Evolutionary conservation across 2,113 vertebrate genomes (phyloP).

Genomic region (Vulpes vulpes): DNA sequence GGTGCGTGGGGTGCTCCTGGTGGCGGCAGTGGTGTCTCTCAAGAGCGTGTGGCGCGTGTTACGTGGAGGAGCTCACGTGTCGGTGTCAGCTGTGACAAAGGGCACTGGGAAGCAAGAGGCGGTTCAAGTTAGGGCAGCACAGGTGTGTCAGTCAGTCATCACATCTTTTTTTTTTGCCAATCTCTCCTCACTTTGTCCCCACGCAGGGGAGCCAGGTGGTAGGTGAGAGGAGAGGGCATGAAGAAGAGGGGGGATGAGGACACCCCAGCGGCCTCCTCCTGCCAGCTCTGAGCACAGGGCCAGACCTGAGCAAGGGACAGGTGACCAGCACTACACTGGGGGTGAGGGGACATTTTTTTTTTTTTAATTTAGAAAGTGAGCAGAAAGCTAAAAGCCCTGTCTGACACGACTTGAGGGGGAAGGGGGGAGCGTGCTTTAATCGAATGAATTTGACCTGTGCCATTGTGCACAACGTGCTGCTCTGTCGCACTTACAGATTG

Average conservation of each 20-base stretch:
- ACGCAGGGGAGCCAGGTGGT: not conserved
- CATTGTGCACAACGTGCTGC: not conserved
- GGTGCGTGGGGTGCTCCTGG: not conserved
- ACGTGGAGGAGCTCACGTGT: not conserved
- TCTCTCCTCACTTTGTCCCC: not conserved
- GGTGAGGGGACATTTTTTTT: not conserved
- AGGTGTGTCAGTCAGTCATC: not conserved
- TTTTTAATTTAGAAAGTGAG: not conserved
- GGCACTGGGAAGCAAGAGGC: not conserved
- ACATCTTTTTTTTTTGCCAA: not conserved
- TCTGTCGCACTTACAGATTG: not conserved
- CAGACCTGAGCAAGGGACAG: not conserved
- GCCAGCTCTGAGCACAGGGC: not conserved
- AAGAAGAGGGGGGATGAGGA: not conserved
- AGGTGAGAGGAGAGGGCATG: not conserved
- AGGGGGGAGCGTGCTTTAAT: not conserved
- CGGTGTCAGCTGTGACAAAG: not conserved
- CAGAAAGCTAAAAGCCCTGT: not conserved
- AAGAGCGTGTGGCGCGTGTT: accelerated
- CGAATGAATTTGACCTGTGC: not conserved
- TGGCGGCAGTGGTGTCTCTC: not conserved
- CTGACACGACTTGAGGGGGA: not conserved
- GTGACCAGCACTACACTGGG: not conserved
- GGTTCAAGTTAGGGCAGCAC: not conserved
- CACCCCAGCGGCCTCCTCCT: not conserved